Evolutionary conservation across 2,888 invertebrate species (phyloP), one percentile per base, ranked within the genome.

Genomic region (Rhimphoctona megacephalus): DNA sequence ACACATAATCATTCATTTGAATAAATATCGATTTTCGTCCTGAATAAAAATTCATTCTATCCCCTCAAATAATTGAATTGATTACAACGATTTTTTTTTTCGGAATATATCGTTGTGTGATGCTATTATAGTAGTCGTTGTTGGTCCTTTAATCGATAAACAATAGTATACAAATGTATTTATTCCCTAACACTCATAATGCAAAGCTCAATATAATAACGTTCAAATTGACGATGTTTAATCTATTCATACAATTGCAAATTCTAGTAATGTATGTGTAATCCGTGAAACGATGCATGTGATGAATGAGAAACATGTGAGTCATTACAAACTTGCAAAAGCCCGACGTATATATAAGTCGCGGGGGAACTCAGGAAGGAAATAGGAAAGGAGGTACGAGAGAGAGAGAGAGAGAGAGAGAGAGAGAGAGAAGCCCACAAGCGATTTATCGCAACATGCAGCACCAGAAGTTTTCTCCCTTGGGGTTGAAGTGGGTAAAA

Each of bases 221-320:
- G 49, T 49, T 19, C 57, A 22, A 17, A 57, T 19, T 25, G n/a
- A 25, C 43, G 7, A 39, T 36, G 52, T 36, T 61, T 76, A 46
- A 64, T 66, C 67, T 64, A 22, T 57, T 69, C 49, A n/a, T 64
- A 46, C 22, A 69, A 77, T 17, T 19, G 25, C 14, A 39, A 73
- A 73, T 70, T 82, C 36, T 11, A 19, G 43, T 19, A 54, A 69
- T 67, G 52, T 66, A 14, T 36, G 11, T 61, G 46, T 74, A 36
- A 66, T 54, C 33, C 33, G 33, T 52, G 43, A 17, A 79, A 14
- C 54, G 39, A 36, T 33, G 78, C 67, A 78, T 87, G 84, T 74
- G 70, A 57, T 52, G 78, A 79, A 74, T 73, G 73, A 85, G 87
- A 89, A 90, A 91, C 91, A 91, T 90, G 91, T 90, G 91, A 90